Base-by-base conservation (phyloP, 2,113 vertebrate genomes). In the Chinchilla lanigera region DNA sequence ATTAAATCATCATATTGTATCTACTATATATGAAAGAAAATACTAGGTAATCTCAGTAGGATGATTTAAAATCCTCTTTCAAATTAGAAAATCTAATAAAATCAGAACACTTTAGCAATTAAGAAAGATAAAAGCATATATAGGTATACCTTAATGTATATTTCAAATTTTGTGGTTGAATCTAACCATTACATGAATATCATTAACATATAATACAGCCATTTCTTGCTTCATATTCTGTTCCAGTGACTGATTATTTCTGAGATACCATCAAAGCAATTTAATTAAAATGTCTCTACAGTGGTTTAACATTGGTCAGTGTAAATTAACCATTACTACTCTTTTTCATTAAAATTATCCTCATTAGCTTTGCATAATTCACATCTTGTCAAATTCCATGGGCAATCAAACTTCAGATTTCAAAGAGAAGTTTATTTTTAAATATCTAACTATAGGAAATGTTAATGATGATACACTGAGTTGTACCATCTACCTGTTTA, bases 261-360 rank as follows among this genome's bases (percentile, higher is more conserved):
- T 90, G 47, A 52, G 9, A 71, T 3, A 52, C 0, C 65, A 41
- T 75, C 38, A 85, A 52, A 50, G 26, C 56, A 7, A 54, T 84
- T 73, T 86, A 63, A 85, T 73, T n/a, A 58, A 67, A 47, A 4
- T 63, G 20, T 3, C 16, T 89, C 84, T 73, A 71, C 3, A n/a
- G 16, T 44, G 28, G 16, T n/a, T 86, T 82, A n/a, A 56, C 69
- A 17, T 5, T 61, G n/a, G 6, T 47, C n/a, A 81, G 17, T 89
- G 16, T n/a, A 96, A 92, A 92, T 89, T 81, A 90, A 86, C 2
- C 35, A 38, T 58, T 82, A 54, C 47, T 81, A 60, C 44, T 75
- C 20, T 86, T 92, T 81, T 89, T 30, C 63, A 58, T 88, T 41
- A 69, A 61, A 50, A 16, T 33, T 56, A 38, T 94, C 26, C 33